Evolutionary conservation across 2,888 invertebrate species (phyloP), one percentile per base, ranked within the genome.

Genomic region (Halictus ligatus): DNA sequence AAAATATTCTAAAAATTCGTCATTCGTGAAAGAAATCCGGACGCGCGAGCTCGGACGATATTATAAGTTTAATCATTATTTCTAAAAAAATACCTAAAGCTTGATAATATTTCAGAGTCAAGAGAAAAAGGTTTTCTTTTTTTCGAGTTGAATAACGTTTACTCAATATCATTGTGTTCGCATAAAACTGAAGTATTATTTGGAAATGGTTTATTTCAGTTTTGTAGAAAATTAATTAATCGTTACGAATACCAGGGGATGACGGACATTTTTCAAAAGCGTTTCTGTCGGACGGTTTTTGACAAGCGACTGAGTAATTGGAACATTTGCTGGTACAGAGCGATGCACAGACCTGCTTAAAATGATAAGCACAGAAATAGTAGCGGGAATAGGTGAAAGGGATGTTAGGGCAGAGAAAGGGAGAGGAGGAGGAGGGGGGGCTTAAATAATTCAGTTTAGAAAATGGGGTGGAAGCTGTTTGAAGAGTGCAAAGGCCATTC

Each of bases 401-500:
- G 35, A 8, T 8, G 29, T 21, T 10, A 21, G 21, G 2, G 50
- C 29, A 29, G 12, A 67, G 46, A 50, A 46, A 29, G 78, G 74
- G 29, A 40, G n/a, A 29, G 76, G 74, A n/a, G 46, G n/a, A 29
- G 76, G 74, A n/a, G 46, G n/a, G 73, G 74, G 60, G 48, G 29
- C 67, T 86, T 88, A 90, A 90, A 89, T 89, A 89, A 89, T 89
- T 90, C 90, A 88, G 89, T 84, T 90, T 89, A 82, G 90, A 84
- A 89, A 90, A 90, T 90, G 89, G 89, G 88, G 82, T 86, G 89
- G 86, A 90, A 89, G 89, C 82, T 80, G 84, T 86, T 89, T 81
- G 89, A 81, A 75, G 89, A 86, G 89, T 69, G 90, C 90, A 83
- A 84, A 90, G 90, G 77, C 86, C 75, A 86, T 84, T 79, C 84